phyloP scores from a whole-genome alignment of 1,140 invertebrate species.

The Bombus sibiricus region DNA sequence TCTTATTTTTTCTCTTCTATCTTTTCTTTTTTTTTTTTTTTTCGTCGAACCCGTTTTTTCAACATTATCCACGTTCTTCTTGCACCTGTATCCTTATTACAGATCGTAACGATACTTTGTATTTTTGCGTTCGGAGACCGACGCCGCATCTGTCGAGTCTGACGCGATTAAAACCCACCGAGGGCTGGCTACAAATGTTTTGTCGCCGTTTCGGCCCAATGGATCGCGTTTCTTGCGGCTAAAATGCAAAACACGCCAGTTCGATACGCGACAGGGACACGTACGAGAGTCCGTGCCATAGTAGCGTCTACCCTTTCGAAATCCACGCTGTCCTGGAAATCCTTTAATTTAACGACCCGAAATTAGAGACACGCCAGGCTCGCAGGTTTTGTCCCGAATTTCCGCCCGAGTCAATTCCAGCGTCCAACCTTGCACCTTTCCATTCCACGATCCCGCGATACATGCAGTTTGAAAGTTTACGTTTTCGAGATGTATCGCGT shows the following conservation, averaged over 20 bases:
- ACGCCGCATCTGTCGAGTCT: not conserved
- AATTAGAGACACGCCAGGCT: constrained; percentile 55
- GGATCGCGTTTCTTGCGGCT: constrained; percentile 58
- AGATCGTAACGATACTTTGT: not conserved
- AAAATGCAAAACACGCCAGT: constrained; percentile 52
- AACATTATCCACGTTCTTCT: not conserved
- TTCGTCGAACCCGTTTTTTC: not conserved
- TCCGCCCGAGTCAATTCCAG: constrained; percentile 16
- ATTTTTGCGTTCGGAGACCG: not conserved
- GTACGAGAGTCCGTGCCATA: constrained; percentile 26
- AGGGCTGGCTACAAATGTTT: constrained; percentile 24
- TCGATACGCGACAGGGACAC: constrained; percentile 50
- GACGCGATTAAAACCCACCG: constrained; percentile 50
- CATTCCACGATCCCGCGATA: not conserved
- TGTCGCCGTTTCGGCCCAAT: constrained; percentile 40
- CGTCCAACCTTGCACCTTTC: not conserved
- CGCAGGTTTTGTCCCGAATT: constrained; percentile 18
- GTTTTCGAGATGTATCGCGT: not conserved
- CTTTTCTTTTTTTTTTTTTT: too few species aligned
- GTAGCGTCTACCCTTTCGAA: constrained; percentile 1
- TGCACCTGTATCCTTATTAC: not conserved
- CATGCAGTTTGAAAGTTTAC: too few species aligned
- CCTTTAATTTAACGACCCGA: constrained; percentile 58
- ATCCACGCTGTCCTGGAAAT: constrained; percentile 46
- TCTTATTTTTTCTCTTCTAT: too few species aligned